Percentiles rank a stretch among this genome's conserved stretches.
These are phyloP conservation scores for Daktulosphaira vitifoliae DNA, from an alignment of 1,140 invertebrate genomes.

Conservation along the genomic window DNA sequence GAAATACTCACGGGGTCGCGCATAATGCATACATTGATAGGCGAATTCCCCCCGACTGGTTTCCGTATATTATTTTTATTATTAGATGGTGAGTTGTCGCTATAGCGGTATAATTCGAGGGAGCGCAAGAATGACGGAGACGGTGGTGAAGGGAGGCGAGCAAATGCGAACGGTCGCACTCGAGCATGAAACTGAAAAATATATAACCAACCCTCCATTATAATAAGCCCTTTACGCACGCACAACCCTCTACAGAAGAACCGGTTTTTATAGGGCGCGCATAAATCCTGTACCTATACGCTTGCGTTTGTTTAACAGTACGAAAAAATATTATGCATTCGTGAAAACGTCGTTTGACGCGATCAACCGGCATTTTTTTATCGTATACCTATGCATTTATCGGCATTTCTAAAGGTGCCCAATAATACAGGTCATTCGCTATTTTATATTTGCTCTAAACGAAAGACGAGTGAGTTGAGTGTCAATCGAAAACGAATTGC, in stretches of 20 bases:
- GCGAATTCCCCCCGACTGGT: not conserved
- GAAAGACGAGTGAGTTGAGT: not conserved
- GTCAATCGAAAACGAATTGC: conserved; percentile 8
- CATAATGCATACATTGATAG: not conserved
- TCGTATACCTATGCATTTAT: too few species aligned
- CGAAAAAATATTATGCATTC: conserved; percentile 22
- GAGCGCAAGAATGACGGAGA: too few species aligned
- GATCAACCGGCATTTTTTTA: not conserved
- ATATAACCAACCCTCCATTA: conserved; percentile 25
- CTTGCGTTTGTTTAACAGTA: too few species aligned
- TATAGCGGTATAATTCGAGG: too few species aligned
- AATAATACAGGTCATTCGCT: too few species aligned
- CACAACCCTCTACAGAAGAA: conserved; percentile 19
- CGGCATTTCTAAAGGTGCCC: too few species aligned
- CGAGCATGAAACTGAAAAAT: conserved; percentile 27
- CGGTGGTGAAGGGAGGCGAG: not conserved
- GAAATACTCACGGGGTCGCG: not conserved
- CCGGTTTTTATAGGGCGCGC: conserved; percentile 21
- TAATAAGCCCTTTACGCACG: conserved; percentile 28
- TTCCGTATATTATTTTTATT: not conserved
- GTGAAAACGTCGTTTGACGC: not conserved
- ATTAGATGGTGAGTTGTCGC: too few species aligned
- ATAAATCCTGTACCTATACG: not conserved
- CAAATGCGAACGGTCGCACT: not conserved
- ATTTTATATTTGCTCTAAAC: too few species aligned